Evolutionary conservation across 2,888 invertebrate genomes (phyloP), one percentile per base, ranked within the genome.

Genomic region (Stegophylla sp.): DNA sequence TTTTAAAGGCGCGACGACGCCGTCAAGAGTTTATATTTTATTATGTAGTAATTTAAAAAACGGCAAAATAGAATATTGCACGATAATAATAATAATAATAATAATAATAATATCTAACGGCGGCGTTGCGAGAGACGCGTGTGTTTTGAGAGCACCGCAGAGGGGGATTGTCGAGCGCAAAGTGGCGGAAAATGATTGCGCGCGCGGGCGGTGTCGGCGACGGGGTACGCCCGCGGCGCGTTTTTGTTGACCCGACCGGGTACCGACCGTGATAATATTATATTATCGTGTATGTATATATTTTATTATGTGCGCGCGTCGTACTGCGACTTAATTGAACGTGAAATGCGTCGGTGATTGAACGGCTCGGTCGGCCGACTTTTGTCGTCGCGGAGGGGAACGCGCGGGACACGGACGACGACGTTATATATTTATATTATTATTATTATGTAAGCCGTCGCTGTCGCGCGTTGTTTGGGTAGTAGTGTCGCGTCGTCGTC

Each of bases 181-280:
- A 72, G 72, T 72, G 72, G 72, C 72, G 56, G 72, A 75, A 72
- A 72, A 75, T 63, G 23, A 71, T 63, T 15, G 12, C 56, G 48
- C 59, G n/a, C 59, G 56, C 34, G 66, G 34, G 41, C 13, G 64
- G 23, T 51, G 76, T 10, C 28, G 77, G 56, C n/a, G 45, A 51
- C 28, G 43, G n/a, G n/a, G 43, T 1, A 10, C n/a, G 64, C 28
- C 64, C 20, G 20, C 12, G 43, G 41, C 64, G 20, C 43, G 13
- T 66, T 43, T 20, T 66, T 66, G 67, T 51, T 48, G 45, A 26
- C 66, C 66, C 66, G 23, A 15, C 23, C 23, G 45, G 66, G n/a
- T 4, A 20, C n/a, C n/a, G 12, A 20, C n/a, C n/a, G n/a, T 13
- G 9, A 28, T 59, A 12, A 7, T 56, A 56, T 56, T 20, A 56